Base-by-base conservation (phyloP, 1,140 invertebrate species). In the Drosophila elegans region DNA sequence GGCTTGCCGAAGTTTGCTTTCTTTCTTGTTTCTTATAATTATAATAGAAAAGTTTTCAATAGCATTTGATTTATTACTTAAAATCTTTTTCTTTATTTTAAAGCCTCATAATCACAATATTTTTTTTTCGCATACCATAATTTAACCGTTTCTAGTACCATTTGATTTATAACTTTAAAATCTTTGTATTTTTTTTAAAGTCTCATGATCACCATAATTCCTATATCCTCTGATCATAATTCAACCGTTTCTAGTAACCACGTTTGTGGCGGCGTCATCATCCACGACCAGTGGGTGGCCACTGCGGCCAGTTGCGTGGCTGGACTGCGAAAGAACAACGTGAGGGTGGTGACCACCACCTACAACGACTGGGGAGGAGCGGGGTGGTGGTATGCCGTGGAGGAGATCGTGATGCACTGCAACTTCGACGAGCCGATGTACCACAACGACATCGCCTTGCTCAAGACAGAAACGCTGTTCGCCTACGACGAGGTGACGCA, bases 401-500 rank as follows among this genome's bases (percentile, higher is more conserved):
- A 84, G 6, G 61, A 85, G 9, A 78, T 92, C 3, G 51, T 80
- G 4, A 13, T 61, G 0, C 91, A 92, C 41, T 91, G 89, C 48
- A 74, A 86, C 21, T 92, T 93, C 36, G 86, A 92, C 56, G 62
- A 80, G 45, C 91, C 91, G 2, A 16, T 80, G 5, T 92, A 89
- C 36, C 81, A 74, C 27, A 94, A 95, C 61, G 94, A 95, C 61
- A 93, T 95, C 39, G 94, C 93, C 21, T 61, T 95, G 2, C 67
- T 94, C 4, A 92, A 92, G 62, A 66, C 94, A 4, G 48, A 79
- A 0, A 68, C 68, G 0, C 59, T 83, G 2, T 93, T 95, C 21
- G 52, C 59, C 6, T 93, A 90, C 46, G 93, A 86, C 21, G 93
- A 94, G 0, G 92, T 93, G 13, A 92, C 94, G 0, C 74, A 94